Conservation (phyloP, 1,140 invertebrate genomes). For the Chlorops oryzae region DNA sequence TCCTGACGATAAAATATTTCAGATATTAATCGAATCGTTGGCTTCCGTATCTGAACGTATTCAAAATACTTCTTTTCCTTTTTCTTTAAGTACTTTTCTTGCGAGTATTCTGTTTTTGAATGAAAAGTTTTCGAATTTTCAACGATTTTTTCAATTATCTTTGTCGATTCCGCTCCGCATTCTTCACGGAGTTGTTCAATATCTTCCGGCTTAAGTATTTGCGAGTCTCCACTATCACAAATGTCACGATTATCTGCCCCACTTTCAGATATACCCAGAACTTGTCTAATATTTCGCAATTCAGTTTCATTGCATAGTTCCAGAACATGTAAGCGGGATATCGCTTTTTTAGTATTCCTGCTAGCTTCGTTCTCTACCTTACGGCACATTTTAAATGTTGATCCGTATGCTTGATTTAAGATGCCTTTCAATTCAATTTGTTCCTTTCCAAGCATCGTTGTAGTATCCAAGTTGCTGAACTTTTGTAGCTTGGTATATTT, state of each 20-base stretch:
- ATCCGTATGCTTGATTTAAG: constrained; percentile 67
- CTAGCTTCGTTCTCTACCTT: constrained; percentile 42
- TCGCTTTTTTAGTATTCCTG: constrained; percentile 32
- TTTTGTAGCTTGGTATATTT: constrained; percentile 71
- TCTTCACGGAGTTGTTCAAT: constrained; percentile 70
- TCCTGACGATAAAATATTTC: constrained; percentile 76
- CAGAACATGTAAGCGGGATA: constrained; percentile 54
- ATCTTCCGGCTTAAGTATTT: constrained; percentile 74
- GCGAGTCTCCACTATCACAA: constrained; percentile 76
- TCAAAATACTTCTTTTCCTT: constrained; percentile 88
- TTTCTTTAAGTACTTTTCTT: constrained; percentile 91
- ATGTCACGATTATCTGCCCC: constrained; percentile 82
- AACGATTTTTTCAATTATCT: constrained; percentile 80
- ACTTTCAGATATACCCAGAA: constrained; percentile 53
- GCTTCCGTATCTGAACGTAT: constrained; percentile 66
- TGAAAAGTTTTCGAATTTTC: constrained; percentile 83
- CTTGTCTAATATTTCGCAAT: constrained; percentile 47
- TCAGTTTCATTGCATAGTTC: constrained; percentile 53
- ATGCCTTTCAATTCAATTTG: constrained; percentile 63
- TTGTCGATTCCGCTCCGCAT: constrained; percentile 63
- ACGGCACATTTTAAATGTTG: constrained; percentile 71
- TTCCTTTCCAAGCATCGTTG: constrained; percentile 62
- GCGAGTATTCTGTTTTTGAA: constrained; percentile 84
- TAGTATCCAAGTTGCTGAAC: constrained; percentile 56
- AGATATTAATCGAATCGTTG: constrained; percentile 66